Evolutionary conservation across 2,113 vertebrate species (phyloP), one percentile per base, ranked within the genome.

Genomic region (Procapra przewalskii): DNA sequence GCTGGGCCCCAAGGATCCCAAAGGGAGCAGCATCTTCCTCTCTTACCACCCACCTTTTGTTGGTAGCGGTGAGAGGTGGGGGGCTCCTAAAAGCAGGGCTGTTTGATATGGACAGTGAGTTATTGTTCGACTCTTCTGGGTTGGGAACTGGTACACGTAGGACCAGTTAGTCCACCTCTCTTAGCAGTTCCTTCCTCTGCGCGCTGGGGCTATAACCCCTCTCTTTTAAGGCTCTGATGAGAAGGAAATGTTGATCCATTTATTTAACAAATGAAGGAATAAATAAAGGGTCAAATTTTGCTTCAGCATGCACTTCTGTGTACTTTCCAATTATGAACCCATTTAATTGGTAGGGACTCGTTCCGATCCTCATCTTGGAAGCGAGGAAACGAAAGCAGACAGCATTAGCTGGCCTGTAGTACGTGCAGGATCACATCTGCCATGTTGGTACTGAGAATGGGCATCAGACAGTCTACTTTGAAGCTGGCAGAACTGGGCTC

Each of bases 371-470:
- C 36, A 36, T 15, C 25, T 59, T 27, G 55, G 67, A 88, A 48
- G n/a, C 2, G 5, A 54, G 10, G 36, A 67, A 59, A 40, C 2
- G 0, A 7, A 40, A 25, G 33, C 12, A 36, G 83, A 25, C 3
- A 16, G 10, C 13, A 2, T 67, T 31, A 4, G 6, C 7, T 31
- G 36, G 36, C 19, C 64, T 31, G 1, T 14, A 21, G 12, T 2
- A 8, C 9, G 16, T 54, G 36, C 40, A 84, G 90, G 31, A 2
- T 1, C 25, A 25, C 6, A 5, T 31, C 59, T 62, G 21, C 33
- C n/a, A 3, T 5, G 6, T 9, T 33, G 48, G 43, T 4, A 6
- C 27, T 31, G 54, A 55, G 60, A 21, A 43, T 3, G 40, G 50
- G 15, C 52, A 15, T 43, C 55, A 7, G 45, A 3, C 4, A 12